Evolutionary conservation across 2,113 vertebrate species (phyloP).

Genomic region (Mola mola): DNA sequence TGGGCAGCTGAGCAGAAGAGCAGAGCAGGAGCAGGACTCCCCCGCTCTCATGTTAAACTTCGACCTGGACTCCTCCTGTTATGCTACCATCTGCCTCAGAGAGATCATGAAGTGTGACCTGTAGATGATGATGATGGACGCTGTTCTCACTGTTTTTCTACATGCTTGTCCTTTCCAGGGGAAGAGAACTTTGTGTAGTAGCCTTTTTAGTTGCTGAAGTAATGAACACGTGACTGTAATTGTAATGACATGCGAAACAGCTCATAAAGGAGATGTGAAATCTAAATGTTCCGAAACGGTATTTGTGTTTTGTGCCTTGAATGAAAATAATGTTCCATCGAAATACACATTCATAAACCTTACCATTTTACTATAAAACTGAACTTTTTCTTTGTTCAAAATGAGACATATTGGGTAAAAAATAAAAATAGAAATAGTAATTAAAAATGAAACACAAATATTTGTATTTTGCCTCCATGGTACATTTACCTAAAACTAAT

Average conservation of each 20-base stretch:
- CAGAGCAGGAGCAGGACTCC: constrained; percentile 29
- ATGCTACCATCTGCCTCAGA: constrained; percentile 91
- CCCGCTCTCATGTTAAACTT: constrained; percentile 85
- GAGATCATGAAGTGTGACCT: constrained; percentile 94
- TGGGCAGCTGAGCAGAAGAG: not conserved
- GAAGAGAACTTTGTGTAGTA: constrained; percentile 25
- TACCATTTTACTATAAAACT: too few species aligned
- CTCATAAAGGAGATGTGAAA: constrained; percentile 36
- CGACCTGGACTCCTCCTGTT: constrained; percentile 91
- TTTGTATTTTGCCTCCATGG: too few species aligned
- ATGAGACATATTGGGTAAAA: too few species aligned
- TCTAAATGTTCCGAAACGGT: constrained; percentile 44
- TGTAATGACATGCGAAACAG: constrained; percentile 2
- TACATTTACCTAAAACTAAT: too few species aligned
- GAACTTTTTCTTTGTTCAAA: too few species aligned
- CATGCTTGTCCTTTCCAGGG: not conserved
- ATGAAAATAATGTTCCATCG: constrained; percentile 28
- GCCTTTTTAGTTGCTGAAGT: constrained; percentile 25
- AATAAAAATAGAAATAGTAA: too few species aligned
- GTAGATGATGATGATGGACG: constrained; percentile 27
- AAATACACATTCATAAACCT: too few species aligned
- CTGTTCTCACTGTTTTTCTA: constrained; percentile 6
- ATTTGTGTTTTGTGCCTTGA: constrained; percentile 48
- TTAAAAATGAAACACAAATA: too few species aligned
- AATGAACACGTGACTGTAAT: constrained; percentile 3